A percentile compares a stretch with the other conserved stretches of the same genome.
These are phyloP conservation scores for Petrocephalus microphthalmus DNA, from an alignment of 2,113 vertebrate species.

Conservation along the genomic window DNA sequence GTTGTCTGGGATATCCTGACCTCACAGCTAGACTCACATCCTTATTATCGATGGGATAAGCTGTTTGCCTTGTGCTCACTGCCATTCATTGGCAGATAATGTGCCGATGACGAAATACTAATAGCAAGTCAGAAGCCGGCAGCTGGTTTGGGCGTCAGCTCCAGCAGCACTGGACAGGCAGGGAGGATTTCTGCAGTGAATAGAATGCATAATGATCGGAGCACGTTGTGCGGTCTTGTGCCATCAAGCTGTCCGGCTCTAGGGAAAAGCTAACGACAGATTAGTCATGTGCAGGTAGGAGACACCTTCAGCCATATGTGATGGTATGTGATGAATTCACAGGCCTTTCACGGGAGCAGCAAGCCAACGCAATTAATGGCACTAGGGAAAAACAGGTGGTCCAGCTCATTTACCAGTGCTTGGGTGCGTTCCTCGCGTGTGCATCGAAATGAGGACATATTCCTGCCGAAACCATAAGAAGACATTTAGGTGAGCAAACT, in stretches of 20 bases:
- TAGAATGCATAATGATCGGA: neutral
- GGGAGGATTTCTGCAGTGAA: neutral
- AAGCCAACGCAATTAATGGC: neutral
- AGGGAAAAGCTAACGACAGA: neutral
- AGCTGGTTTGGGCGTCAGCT: neutral
- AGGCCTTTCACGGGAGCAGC: neutral
- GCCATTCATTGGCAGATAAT: neutral
- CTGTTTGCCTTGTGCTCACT: neutral
- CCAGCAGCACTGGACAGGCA: neutral
- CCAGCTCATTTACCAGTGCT: no score
- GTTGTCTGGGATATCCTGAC: neutral
- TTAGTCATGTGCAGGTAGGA: neutral
- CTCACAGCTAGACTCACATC: neutral
- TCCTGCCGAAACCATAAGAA: neutral
- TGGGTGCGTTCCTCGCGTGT: no score
- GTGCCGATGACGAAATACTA: neutral
- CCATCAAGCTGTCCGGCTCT: neutral
- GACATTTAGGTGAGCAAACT: neutral
- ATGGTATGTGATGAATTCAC: neutral
- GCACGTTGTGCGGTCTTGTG: neutral
- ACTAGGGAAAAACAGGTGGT: neutral
- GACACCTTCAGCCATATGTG: neutral
- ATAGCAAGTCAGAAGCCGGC: neutral
- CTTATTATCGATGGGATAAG: neutral
- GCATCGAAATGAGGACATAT: neutral